Conservation (phyloP, 2,113 vertebrate species). For the Girardinichthys multiradiatus region DNA sequence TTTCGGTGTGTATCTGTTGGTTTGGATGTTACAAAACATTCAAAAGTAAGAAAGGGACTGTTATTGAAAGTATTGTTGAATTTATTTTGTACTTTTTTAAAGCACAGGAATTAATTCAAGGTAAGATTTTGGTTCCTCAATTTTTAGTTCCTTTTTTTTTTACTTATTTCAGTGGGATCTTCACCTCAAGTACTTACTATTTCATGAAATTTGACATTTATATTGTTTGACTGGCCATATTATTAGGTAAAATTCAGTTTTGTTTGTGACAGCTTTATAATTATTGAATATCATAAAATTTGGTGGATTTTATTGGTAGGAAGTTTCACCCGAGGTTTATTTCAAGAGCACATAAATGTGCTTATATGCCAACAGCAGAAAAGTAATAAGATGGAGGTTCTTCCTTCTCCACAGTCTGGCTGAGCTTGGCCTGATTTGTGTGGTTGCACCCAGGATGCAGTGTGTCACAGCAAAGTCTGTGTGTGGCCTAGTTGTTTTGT, state of each 20-base stretch:
- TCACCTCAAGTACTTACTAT: neutral
- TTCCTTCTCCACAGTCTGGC: conserved; percentile 35
- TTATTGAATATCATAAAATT: conserved; percentile 2
- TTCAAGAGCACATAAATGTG: conserved; percentile 51
- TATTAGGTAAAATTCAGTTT: conserved; percentile 27
- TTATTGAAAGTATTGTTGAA: too few species aligned
- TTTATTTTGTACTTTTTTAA: too few species aligned
- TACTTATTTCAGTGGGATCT: too few species aligned
- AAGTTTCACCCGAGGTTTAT: conserved; percentile 24
- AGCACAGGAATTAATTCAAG: too few species aligned
- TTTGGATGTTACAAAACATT: too few species aligned
- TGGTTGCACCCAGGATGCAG: conserved; percentile 59
- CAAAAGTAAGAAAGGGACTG: too few species aligned
- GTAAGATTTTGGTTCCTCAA: too few species aligned
- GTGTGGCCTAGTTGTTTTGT: conserved; percentile 82
- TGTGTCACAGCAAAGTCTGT: conserved; percentile 66
- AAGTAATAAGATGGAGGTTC: conserved; percentile 39
- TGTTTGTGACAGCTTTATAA: conserved; percentile 24
- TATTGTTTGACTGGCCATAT: conserved; percentile 19
- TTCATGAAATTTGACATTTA: conserved; percentile 17
- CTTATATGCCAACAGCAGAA: conserved; percentile 49
- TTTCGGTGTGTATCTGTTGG: too few species aligned
- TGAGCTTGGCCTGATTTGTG: conserved; percentile 50
- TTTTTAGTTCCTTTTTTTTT: too few species aligned
- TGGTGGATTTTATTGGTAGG: conserved; percentile 51